phyloP scores from a whole-genome alignment of 2,113 vertebrate genomes.

The Ceyx cyanopectus region DNA sequence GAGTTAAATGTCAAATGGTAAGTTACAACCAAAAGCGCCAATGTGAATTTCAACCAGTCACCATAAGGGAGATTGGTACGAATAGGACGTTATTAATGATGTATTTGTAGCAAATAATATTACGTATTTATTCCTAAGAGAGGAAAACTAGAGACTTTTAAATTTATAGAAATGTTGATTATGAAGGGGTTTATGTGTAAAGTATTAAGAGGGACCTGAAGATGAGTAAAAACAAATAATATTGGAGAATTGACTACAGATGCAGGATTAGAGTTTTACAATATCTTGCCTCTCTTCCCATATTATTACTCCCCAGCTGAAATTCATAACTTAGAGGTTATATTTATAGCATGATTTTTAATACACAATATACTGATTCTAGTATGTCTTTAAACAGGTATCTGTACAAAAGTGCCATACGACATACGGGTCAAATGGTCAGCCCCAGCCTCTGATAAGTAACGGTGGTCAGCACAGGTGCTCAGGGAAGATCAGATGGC shows the following conservation, averaged over 20 bases:
- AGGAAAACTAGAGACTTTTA: neutral
- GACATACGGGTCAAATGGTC: neutral
- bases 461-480: neutral
- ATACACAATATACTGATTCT: neutral
- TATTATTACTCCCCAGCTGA: neutral
- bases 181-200: neutral
- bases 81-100: neutral
- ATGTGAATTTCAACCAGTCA: neutral
- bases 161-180: neutral
- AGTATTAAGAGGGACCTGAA: neutral
- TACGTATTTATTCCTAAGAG: neutral
- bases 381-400: neutral
- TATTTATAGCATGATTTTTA: neutral
- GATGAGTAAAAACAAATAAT: neutral
- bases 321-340: neutral
- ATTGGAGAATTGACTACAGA: neutral
- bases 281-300: neutral
- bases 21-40: neutral
- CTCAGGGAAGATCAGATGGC: neutral
- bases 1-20: neutral
- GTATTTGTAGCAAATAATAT: neutral
- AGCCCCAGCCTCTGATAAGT: accelerated
- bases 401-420: neutral
- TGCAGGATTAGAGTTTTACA: neutral
- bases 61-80: neutral